These are phyloP conservation scores for Gambusia yucatana DNA, from an alignment of 2,797 vertebrate species.

Conservation along the genomic window DNA sequence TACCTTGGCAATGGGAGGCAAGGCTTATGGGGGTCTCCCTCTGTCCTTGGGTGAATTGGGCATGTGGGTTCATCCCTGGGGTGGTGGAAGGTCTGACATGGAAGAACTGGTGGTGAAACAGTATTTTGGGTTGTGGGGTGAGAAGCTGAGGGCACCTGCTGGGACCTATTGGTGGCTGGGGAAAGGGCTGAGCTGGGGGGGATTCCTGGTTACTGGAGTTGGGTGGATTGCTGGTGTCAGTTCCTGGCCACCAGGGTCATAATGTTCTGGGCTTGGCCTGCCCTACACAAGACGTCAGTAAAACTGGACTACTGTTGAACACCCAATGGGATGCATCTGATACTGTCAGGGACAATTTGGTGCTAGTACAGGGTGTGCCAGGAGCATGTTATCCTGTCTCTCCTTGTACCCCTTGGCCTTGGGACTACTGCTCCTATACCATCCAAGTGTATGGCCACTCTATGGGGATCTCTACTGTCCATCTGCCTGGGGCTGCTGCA, in stretches of 20 bases:
- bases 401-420: background rate
- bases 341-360: slow-evolving; percentile 76
- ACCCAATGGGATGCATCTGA: slow-evolving; percentile 74
- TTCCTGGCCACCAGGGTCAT: background rate
- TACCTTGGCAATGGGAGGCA: background rate
- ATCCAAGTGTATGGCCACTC: background rate
- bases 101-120: background rate
- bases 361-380: slow-evolving; percentile 55
- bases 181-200: background rate
- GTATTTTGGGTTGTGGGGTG: background rate
- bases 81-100: background rate
- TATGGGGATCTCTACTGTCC: background rate
- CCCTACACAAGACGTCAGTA: slow-evolving; percentile 60
- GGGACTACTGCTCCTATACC: background rate
- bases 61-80: background rate
- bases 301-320: slow-evolving; percentile 54
- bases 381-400: slow-evolving; percentile 64
- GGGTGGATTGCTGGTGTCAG: background rate
- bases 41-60: background rate
- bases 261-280: background rate
- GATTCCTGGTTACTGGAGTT: background rate
- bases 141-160: background rate
- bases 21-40: background rate
- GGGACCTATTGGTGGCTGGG: background rate
- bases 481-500: background rate